These are phyloP conservation scores for Epirrita christyi DNA, from an alignment of 2,888 invertebrate species.

Conservation along the genomic window DNA sequence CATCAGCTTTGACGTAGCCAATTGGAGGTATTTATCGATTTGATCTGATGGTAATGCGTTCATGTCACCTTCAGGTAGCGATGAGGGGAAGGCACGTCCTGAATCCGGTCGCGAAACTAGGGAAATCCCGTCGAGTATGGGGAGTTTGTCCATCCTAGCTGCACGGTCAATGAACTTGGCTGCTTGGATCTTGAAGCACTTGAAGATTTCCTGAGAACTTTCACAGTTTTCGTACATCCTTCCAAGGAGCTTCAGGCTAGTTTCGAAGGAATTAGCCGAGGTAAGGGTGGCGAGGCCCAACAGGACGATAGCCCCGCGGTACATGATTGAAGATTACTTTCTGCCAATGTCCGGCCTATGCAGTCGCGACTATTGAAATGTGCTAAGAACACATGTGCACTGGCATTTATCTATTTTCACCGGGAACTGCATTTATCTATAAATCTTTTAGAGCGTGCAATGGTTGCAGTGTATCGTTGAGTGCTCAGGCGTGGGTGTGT, in stretches of 20 bases:
- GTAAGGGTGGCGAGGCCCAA: slow-evolving; percentile 66
- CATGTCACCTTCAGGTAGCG: slow-evolving; percentile 84
- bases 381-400: slow-evolving; percentile 78
- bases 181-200: slow-evolving; percentile 90
- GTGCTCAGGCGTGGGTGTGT: slow-evolving; percentile 77
- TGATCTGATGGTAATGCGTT: slow-evolving; percentile 85
- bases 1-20: slow-evolving; percentile 84
- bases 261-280: slow-evolving; percentile 70
- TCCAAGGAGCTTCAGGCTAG: slow-evolving; percentile 77
- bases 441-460: slow-evolving; percentile 86
- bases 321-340: slow-evolving; percentile 57
- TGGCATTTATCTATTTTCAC: slow-evolving; percentile 85
- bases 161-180: slow-evolving; percentile 87
- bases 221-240: slow-evolving; percentile 87
- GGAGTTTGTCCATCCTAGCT: slow-evolving; percentile 85
- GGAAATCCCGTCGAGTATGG: slow-evolving; percentile 86
- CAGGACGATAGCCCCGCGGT: slow-evolving; percentile 71
- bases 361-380: slow-evolving; percentile 81
- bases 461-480: slow-evolving; percentile 80
- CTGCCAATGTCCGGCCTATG: slow-evolving; percentile 69
- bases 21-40: slow-evolving; percentile 84
- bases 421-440: slow-evolving; percentile 85
- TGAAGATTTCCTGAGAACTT: slow-evolving; percentile 86
- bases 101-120: slow-evolving; percentile 79
- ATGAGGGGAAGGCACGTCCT: slow-evolving; percentile 76